These are phyloP conservation scores for Hassar affinis DNA, from an alignment of 2,113 vertebrate species.

Conservation along the genomic window DNA sequence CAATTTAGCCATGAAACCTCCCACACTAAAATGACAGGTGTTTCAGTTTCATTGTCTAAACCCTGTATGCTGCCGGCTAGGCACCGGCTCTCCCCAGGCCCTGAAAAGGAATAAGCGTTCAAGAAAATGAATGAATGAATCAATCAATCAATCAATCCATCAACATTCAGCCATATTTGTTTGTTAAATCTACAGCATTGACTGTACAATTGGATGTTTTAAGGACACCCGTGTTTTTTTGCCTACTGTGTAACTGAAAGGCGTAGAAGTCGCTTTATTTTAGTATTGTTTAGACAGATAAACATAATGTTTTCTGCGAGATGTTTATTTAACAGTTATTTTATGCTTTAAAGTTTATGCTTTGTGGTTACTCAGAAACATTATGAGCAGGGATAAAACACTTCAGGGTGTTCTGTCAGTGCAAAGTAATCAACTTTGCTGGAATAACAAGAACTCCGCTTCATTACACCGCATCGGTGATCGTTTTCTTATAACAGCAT, in stretches of 20 bases:
- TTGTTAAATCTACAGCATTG: too few relatives aligned
- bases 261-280: not conserved
- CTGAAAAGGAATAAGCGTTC: too few relatives aligned
- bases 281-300: not conserved
- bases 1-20: too few relatives aligned
- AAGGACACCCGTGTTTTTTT: not conserved
- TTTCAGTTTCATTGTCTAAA: too few relatives aligned
- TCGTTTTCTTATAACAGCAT: not conserved
- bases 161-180: not conserved
- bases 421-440: not conserved
- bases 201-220: not conserved
- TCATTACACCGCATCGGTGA: not conserved
- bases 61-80: too few relatives aligned
- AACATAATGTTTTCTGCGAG: not conserved
- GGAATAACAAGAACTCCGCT: not conserved
- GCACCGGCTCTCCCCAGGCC: too few relatives aligned
- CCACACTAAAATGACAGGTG: too few relatives aligned
- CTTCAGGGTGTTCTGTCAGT: not conserved
- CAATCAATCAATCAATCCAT: too few relatives aligned
- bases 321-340: not conserved
- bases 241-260: not conserved
- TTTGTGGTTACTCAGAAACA: not conserved
- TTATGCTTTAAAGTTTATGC: not conserved
- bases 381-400: not conserved
- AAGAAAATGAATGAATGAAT: too few relatives aligned